phyloP scores from a whole-genome alignment of 2,888 invertebrate genomes.

The Leptinotarsa tumamoca region DNA sequence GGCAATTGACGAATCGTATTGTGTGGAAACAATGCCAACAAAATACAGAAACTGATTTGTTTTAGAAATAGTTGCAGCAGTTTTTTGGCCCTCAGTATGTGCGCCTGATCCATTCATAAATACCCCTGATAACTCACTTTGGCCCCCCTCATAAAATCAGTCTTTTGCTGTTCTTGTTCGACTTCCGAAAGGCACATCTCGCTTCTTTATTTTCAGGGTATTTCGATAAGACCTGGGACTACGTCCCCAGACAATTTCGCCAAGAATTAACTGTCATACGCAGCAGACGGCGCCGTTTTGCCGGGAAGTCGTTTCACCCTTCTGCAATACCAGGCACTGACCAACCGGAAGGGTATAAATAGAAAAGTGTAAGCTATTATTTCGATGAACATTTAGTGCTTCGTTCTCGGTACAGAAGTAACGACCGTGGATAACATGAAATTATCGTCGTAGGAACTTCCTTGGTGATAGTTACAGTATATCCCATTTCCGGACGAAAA shows the following conservation, averaged over 20 bases:
- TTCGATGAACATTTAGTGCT: neutral
- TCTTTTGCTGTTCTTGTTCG: neutral
- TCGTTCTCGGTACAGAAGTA: neutral
- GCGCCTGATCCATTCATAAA: too few relatives aligned
- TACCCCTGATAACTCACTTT: too few relatives aligned
- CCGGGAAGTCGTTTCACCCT: conserved; percentile 22
- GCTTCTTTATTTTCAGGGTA: conserved; percentile 1
- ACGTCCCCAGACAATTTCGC: neutral
- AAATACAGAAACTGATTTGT: too few relatives aligned
- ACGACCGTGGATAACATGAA: neutral
- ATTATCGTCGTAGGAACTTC: neutral
- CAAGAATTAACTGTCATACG: conserved; percentile 1
- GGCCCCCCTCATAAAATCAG: too few relatives aligned
- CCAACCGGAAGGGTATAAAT: conserved; percentile 39
- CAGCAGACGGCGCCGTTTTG: neutral
- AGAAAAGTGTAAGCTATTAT: conserved; percentile 23
- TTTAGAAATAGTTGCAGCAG: too few relatives aligned
- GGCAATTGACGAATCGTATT: too few relatives aligned
- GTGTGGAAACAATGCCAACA: too few relatives aligned
- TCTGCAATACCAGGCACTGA: conserved; percentile 30
- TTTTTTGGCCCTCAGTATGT: too few relatives aligned
- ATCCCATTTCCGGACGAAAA: too few relatives aligned
- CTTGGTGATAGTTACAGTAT: too few relatives aligned
- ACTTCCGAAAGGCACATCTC: neutral
- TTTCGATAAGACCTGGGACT: conserved; percentile 1